Conservation (phyloP, 2,113 vertebrate genomes). For the Nestor notabilis region DNA sequence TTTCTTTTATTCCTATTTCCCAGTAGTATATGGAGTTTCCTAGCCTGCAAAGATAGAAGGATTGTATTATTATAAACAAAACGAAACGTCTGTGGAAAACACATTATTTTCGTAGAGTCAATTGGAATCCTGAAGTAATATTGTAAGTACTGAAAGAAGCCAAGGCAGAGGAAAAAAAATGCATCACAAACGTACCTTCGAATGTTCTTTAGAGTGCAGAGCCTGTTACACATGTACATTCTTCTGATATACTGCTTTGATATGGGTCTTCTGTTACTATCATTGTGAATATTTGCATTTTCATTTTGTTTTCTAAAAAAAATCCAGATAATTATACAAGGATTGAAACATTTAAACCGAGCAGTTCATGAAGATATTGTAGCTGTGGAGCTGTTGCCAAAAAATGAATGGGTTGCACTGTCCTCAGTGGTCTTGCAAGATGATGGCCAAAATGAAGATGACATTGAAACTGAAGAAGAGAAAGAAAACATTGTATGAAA, state of each 20-base stretch:
- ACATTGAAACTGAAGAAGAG: slow-evolving; percentile 82
- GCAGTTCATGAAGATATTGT: slow-evolving; percentile 94
- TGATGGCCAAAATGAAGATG: slow-evolving; percentile 86
- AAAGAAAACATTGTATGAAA: slow-evolving; percentile 76
- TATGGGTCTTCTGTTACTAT: neutral
- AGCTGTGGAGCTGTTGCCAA: slow-evolving; percentile 87
- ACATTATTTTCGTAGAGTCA: neutral
- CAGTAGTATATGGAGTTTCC: neutral
- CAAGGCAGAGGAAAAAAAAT: neutral
- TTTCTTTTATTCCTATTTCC: neutral
- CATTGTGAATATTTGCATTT: neutral
- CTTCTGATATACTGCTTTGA: neutral
- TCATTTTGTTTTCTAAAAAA: neutral
- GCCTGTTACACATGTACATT: neutral
- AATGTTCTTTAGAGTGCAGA: neutral
- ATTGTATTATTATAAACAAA: neutral
- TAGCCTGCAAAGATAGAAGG: neutral
- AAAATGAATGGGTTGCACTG: slow-evolving; percentile 84
- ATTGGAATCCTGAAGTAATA: neutral
- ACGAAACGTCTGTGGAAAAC: neutral
- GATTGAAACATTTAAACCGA: slow-evolving; percentile 91
- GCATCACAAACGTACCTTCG: neutral
- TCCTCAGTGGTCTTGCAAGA: slow-evolving; percentile 92
- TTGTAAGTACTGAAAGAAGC: neutral
- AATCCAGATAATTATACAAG: slow-evolving; percentile 89